Evolutionary conservation across 1,140 invertebrate genomes (phyloP).

Genomic region (Uloborus diversus): DNA sequence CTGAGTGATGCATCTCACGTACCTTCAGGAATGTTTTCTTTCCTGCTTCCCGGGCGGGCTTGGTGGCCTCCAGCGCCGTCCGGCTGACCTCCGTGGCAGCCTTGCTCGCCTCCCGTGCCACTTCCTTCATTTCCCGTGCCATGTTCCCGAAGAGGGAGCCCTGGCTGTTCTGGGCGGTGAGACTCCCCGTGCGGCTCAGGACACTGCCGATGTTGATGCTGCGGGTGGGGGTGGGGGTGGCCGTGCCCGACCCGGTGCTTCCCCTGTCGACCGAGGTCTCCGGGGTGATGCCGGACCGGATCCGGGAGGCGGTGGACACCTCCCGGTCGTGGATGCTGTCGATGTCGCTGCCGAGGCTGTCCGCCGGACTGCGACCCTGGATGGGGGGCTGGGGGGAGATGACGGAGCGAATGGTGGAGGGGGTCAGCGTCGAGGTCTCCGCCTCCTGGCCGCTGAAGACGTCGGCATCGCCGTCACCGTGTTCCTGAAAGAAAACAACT

Average conservation of each 20-base stretch:
- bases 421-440: slow-evolving; percentile 54
- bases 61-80: slow-evolving; percentile 84
- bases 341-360: slow-evolving; percentile 46
- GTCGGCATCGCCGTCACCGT: slow-evolving; percentile 39
- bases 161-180: slow-evolving; percentile 52
- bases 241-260: slow-evolving; percentile 36
- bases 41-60: slow-evolving; percentile 86
- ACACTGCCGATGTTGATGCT: slow-evolving; percentile 58
- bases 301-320: background rate
- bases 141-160: slow-evolving; percentile 50
- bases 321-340: slow-evolving; percentile 48
- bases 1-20: background rate
- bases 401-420: slow-evolving; percentile 54
- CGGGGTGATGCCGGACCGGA: slow-evolving; percentile 22
- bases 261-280: slow-evolving; percentile 47
- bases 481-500: background rate
- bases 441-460: slow-evolving; percentile 54
- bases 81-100: slow-evolving; percentile 86
- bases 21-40: slow-evolving; percentile 71
- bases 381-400: slow-evolving; percentile 52
- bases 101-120: slow-evolving; percentile 84
- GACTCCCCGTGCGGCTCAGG: slow-evolving; percentile 55
- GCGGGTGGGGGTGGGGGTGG: slow-evolving; percentile 49
- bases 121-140: slow-evolving; percentile 84
- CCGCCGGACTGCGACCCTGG: slow-evolving; percentile 44